Base-by-base conservation (phyloP, 2,113 vertebrate species). In the Corythaeola cristata region DNA sequence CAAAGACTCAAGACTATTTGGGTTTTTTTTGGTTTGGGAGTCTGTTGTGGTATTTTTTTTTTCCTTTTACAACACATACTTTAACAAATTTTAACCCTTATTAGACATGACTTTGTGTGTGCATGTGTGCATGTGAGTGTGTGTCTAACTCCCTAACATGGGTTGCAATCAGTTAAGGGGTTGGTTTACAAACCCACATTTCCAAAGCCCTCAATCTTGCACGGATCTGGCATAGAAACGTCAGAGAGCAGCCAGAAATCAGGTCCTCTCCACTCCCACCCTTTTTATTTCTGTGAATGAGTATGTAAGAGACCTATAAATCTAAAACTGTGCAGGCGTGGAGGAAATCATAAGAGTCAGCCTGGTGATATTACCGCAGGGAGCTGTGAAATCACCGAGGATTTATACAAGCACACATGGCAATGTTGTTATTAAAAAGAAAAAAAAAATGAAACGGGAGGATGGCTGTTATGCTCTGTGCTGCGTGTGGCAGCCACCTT, bases 271-370 rank as follows among this genome's bases (percentile, higher is more conserved):
- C 21, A 56, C 75, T 91, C 87, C 93, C 60, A 9, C 80, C 92
- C 74, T 93, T 93, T 91, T 94, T 96, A 91, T 96, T 96, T 92
- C 95, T 97, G 86, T 97, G 97, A 96, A 97, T 93, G 91, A 91
- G 76, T 80, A 88, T 93, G 64, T 87, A 95, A 96, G 97, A 97
- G 95, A 96, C 85, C 85, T 89, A 95, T 97, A 97, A 95, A 96
- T 88, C 85, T 88, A 91, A 91, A 95, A 91, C 87, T 96, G 85
- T 88, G 86, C 94, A 95, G 93, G 92, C 82, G 5, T 93, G n/a
- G 90, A 96, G 95, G 89, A 95, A 93, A 86, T 91, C 89, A 90
- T 93, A 92, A 97, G 85, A 96, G 90, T 68, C 88, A 95, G 92
- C 33, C 68, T 91, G 69, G 92, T 92, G 95, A 96, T 95, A 90